These are phyloP conservation scores for Actinia tenebrosa DNA, from an alignment of 64 coral and sea anemone species.

Conservation along the genomic window DNA sequence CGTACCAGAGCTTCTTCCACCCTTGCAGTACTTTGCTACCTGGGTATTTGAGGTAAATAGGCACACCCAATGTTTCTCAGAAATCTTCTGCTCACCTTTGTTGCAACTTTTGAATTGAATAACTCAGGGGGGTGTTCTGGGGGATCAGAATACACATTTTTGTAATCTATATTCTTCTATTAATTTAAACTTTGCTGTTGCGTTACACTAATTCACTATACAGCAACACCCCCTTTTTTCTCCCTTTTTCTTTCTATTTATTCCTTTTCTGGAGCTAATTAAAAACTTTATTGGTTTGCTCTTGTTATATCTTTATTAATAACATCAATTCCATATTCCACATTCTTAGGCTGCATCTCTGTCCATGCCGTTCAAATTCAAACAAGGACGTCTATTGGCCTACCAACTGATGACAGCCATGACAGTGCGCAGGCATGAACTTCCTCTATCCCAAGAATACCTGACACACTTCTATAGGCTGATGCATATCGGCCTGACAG, in stretches of 20 bases:
- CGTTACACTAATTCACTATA: too few species aligned
- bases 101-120: too few species aligned
- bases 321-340: neutral
- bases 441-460: slow-evolving; percentile 79
- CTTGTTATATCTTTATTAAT: neutral
- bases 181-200: too few species aligned
- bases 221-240: neutral
- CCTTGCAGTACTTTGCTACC: slow-evolving; percentile 85
- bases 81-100: too few species aligned
- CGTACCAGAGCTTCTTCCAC: slow-evolving; percentile 75
- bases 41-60: slow-evolving; percentile 90
- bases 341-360: slow-evolving; percentile 60
- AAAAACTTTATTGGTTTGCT: too few species aligned
- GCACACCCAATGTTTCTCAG: too few species aligned
- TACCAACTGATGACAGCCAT: slow-evolving; percentile 91
- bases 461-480: slow-evolving; percentile 92
- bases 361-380: slow-evolving; percentile 76
- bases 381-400: slow-evolving; percentile 78
- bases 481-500: slow-evolving; percentile 90
- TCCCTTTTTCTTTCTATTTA: too few species aligned
- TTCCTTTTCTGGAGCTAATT: too few species aligned
- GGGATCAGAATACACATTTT: too few species aligned
- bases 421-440: slow-evolving; percentile 83
- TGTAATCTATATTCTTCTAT: too few species aligned
- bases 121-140: too few species aligned